A percentile compares a stretch with the other conserved stretches of the same genome.
Evolutionary conservation across 2,888 invertebrate species (phyloP).

Genomic region (Patella caerulea): DNA sequence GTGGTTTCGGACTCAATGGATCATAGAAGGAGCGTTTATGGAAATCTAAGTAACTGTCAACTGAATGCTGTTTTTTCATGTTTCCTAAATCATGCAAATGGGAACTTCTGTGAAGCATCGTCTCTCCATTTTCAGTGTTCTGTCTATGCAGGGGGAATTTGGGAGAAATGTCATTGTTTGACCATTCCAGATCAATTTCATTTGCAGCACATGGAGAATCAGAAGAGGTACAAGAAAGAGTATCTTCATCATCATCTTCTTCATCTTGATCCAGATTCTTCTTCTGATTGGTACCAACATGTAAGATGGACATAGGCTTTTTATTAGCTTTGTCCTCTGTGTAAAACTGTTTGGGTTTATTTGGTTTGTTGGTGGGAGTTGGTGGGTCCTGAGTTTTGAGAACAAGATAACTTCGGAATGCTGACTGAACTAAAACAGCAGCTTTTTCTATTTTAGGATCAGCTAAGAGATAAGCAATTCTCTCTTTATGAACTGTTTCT

Average conservation of each 20-base stretch:
- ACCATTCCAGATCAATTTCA: slow-evolving; percentile 6
- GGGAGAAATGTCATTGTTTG: not conserved
- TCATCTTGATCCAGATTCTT: slow-evolving; percentile 5
- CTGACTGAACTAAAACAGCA: slow-evolving; percentile 1
- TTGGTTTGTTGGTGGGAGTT: not conserved
- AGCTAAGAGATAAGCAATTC: not conserved
- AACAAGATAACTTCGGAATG: not conserved
- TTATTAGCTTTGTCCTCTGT: not conserved
- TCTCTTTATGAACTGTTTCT: not conserved
- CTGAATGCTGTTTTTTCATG: not conserved
- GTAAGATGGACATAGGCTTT: not conserved
- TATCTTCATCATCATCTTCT: slow-evolving; percentile 21
- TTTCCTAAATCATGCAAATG: not conserved
- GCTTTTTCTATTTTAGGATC: not conserved
- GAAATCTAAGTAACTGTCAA: not conserved
- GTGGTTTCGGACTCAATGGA: not conserved
- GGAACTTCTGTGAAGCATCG: not conserved
- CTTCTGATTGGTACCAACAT: not conserved
- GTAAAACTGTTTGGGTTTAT: not conserved
- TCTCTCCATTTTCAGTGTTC: not conserved
- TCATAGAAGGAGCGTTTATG: not conserved
- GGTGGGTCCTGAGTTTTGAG: not conserved
- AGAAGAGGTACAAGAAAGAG: not conserved
- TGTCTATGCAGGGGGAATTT: not conserved
- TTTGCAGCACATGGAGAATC: slow-evolving; percentile 8